A percentile compares a stretch with the other conserved stretches of the same genome.
phyloP scores from a whole-genome alignment of 2,888 invertebrate genomes.

The Parochlus steinenii region DNA sequence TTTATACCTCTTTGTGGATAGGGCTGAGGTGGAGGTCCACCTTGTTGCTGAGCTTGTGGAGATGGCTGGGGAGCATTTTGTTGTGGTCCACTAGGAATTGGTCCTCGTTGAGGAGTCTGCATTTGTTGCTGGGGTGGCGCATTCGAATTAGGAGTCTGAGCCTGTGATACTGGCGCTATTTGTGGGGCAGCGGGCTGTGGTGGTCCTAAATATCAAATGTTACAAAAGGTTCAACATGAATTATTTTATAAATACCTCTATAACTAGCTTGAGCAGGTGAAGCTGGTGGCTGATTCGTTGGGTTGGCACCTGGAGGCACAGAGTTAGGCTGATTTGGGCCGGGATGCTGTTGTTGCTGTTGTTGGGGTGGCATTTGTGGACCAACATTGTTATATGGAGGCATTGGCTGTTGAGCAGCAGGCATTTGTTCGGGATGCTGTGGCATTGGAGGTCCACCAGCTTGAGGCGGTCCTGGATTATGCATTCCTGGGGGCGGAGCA shows the following conservation, averaged over 20 bases:
- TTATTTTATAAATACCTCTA: no score
- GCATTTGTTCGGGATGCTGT: no score
- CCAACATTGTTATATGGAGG: slow-evolving; percentile 25
- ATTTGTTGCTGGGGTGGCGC: no score
- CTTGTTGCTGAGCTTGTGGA: slow-evolving; percentile 33
- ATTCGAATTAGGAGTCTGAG: slow-evolving; percentile 24
- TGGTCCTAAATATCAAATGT: slow-evolving; percentile 34
- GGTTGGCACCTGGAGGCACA: slow-evolving; percentile 17
- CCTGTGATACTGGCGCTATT: slow-evolving; percentile 26
- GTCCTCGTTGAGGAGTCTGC: no score
- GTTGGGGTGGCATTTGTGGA: no score
- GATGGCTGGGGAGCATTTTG: slow-evolving; percentile 34
- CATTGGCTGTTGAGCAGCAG: slow-evolving; percentile 19
- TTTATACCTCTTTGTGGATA: slow-evolving; percentile 24
- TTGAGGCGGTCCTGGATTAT: slow-evolving; percentile 25
- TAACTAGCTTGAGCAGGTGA: slow-evolving; percentile 39
- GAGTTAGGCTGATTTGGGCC: no score
- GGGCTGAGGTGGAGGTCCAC: slow-evolving; percentile 24
- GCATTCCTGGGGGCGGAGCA: slow-evolving; percentile 27
- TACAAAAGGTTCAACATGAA: slow-evolving; percentile 30
- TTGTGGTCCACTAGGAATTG: slow-evolving; percentile 25
- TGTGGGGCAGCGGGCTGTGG: no score
- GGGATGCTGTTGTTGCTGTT: slow-evolving; percentile 26
- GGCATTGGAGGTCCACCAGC: no score
- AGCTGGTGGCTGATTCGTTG: slow-evolving; percentile 35